Evolutionary conservation across 2,888 invertebrate genomes (phyloP), one percentile per base, ranked within the genome.

Genomic region (Alviniconcha strummeri): DNA sequence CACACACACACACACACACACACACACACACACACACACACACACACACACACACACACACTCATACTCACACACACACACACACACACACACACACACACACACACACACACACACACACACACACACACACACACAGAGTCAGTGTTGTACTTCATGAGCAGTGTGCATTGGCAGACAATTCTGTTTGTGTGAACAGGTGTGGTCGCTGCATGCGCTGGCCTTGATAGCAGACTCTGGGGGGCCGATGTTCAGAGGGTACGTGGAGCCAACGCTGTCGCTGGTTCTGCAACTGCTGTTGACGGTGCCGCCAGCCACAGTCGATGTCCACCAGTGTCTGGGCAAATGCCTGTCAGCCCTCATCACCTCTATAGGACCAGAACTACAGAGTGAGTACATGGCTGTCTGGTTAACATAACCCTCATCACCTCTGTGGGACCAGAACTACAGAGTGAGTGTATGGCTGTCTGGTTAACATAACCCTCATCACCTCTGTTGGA

Each of bases 221-320:
- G 97, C 98, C 0, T 95, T 99, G 87, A 97, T 99, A 85, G 98
- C 98, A 5, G 99, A 99, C 94, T 98, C 99, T 0, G 98, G 99
- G 0, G 99, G 99, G 0, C 99, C 99, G 0, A 99, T 99, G 98
- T 99, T 99, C 95, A 96, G 99, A 54, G 96, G 97, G 56, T 99
- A 98, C 94, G 98, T 99, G 36, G 99, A 99, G 92, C 97, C 98
- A 0, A 97, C 98, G 0, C 95, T 99, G 83, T 97, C 97, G 13
- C 95, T 98, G 81, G 96, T 97, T n/a, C 94, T 99, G 85, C 98
- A 98, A 92, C 95, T 99, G 82, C 94, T 98, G 82, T 95, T 98
- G 86, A 96, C 96, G 82, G 97, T 98, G n/a, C 97, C 98, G 7
- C 97, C 98, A 71, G 97, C 97, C 84, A 96, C 96, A 91, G 97